phyloP scores from a whole-genome alignment of 2,888 invertebrate species.

The Rhagonycha lutea region DNA sequence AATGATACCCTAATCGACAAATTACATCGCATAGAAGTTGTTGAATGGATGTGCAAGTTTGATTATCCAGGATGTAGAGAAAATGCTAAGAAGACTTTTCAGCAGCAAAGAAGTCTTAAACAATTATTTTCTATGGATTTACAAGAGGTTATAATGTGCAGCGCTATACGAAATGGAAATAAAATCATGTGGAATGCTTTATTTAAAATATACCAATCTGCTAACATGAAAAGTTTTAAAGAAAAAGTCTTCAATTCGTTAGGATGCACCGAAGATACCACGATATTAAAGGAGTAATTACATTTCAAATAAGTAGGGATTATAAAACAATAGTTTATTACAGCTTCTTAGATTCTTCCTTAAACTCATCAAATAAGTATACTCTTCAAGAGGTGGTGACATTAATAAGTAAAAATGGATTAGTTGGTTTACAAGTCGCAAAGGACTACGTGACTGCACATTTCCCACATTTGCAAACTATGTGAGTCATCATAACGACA shows the following conservation, averaged over 20 bases:
- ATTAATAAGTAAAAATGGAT: too few species aligned
- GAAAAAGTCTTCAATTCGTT: not conserved
- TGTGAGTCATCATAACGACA: too few species aligned
- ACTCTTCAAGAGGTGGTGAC: too few species aligned
- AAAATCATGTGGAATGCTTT: not conserved
- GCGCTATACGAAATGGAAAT: not conserved
- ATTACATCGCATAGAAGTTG: constrained; percentile 50
- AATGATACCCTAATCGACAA: constrained; percentile 18
- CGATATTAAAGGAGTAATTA: not conserved
- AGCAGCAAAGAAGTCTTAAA: too few species aligned
- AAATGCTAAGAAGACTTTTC: not conserved
- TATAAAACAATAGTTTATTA: not conserved
- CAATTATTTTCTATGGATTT: not conserved
- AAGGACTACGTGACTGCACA: too few species aligned
- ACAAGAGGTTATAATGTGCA: not conserved
- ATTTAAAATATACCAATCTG: not conserved
- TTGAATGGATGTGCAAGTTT: constrained; percentile 43
- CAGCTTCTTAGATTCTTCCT: too few species aligned
- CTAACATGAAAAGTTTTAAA: not conserved
- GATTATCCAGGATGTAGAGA: constrained; percentile 47
- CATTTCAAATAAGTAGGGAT: not conserved
- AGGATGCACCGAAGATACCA: not conserved
- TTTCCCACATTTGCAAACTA: too few species aligned
- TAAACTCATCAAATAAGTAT: too few species aligned
- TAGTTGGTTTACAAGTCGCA: too few species aligned